Evolutionary conservation across 1,140 invertebrate species (phyloP).

Genomic region (Drosophila santomea): DNA sequence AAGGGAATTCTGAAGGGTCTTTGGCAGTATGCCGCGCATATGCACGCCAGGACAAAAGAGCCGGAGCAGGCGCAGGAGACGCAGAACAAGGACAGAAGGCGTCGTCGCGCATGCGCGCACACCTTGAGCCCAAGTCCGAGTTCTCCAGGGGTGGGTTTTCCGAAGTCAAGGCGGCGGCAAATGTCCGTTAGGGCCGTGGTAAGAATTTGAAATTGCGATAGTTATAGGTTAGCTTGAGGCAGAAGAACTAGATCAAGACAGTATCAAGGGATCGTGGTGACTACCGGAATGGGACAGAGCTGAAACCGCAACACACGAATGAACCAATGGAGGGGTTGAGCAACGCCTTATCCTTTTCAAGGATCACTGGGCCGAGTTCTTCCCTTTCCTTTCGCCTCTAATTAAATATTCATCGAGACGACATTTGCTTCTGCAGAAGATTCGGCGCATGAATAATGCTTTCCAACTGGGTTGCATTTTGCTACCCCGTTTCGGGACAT

Average conservation of each 20-base stretch:
- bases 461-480: slow-evolving; percentile 45
- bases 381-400: slow-evolving; percentile 41
- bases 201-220: slow-evolving; percentile 69
- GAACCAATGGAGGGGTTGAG: slow-evolving; percentile 51
- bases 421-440: slow-evolving; percentile 62
- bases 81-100: slow-evolving; percentile 41
- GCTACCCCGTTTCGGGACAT: slow-evolving; percentile 49
- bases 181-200: slow-evolving; percentile 56
- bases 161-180: slow-evolving; percentile 61
- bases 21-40: slow-evolving; percentile 59
- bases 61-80: slow-evolving; percentile 16
- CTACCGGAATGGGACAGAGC: slow-evolving; percentile 37
- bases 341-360: slow-evolving; percentile 51
- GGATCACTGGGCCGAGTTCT: slow-evolving; percentile 51
- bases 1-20: slow-evolving; percentile 52
- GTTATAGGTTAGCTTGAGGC: slow-evolving; percentile 55
- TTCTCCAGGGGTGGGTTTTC: slow-evolving; percentile 62
- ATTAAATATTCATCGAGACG: slow-evolving; percentile 80
- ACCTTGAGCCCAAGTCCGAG: slow-evolving; percentile 56
- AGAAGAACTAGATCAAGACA: slow-evolving; percentile 71
- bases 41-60: slow-evolving; percentile 55
- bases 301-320: slow-evolving; percentile 59
- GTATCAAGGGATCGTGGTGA: slow-evolving; percentile 5
- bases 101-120: slow-evolving; percentile 71
- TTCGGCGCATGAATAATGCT: slow-evolving; percentile 38